Conservation (phyloP, 2,888 invertebrate species). For the Trichopoda pennipes region DNA sequence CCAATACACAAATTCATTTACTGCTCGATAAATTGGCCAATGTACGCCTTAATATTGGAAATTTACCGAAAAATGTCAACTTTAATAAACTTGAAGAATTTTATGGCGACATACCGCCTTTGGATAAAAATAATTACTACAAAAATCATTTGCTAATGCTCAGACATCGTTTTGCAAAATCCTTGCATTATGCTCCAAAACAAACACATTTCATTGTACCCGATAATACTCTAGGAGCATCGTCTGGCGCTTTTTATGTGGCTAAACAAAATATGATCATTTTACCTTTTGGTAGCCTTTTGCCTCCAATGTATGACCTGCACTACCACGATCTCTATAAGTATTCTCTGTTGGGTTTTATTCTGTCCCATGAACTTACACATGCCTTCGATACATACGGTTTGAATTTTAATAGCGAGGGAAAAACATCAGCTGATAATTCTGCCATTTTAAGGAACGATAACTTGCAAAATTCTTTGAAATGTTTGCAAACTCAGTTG, state of each 20-base stretch:
- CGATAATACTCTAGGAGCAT: constrained; percentile 57
- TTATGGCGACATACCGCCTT: constrained; percentile 65
- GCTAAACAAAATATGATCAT: constrained; percentile 73
- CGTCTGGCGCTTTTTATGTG: constrained; percentile 73
- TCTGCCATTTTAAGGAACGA: constrained; percentile 69
- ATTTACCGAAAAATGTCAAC: constrained; percentile 69
- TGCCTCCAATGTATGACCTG: constrained; percentile 68
- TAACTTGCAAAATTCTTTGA: not conserved
- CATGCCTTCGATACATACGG: constrained; percentile 75
- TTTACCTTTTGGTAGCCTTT: constrained; percentile 74
- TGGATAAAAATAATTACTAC: constrained; percentile 58
- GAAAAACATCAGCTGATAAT: not conserved
- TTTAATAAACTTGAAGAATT: constrained; percentile 63
- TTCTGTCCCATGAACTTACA: constrained; percentile 75
- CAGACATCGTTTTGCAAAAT: constrained; percentile 30
- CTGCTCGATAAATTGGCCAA: not conserved
- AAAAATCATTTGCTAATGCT: constrained; percentile 54
- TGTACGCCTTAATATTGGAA: constrained; percentile 74
- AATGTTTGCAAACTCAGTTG: constrained; percentile 22
- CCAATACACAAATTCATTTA: too few species aligned
- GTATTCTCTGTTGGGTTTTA: constrained; percentile 74
- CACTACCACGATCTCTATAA: not conserved
- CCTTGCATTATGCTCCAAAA: not conserved
- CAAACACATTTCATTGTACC: constrained; percentile 11
- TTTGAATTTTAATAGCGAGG: constrained; percentile 42